Base-by-base conservation (phyloP, 2,888 invertebrate species). In the Cephus rjabovi region DNA sequence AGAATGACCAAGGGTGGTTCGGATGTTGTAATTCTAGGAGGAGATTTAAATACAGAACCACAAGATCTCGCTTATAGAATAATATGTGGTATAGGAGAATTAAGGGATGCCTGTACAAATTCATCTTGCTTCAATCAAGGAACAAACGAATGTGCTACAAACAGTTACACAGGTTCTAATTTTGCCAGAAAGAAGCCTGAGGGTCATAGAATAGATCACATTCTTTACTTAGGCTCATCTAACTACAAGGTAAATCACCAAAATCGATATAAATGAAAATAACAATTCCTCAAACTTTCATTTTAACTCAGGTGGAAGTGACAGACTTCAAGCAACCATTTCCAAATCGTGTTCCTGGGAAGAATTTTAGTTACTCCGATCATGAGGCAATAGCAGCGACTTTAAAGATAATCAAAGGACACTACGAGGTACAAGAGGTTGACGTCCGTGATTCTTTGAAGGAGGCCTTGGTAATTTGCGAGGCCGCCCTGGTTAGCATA, bases 31-130 rank as follows among this genome's bases (percentile, higher is more conserved):
- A 94, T 99, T 85, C 93, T 99, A 78, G 98, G 97, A 34, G 99
- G 99, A 2, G 99, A 99, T 93, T 94, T 99, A 76, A 99, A 99
- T 91, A 95, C 98, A 23, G 96, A 96, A 86, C 97, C 98, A 1
- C 94, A 94, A 35, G 98, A 98, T 91, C 93, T 98, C 82, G 95
- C 97, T 0, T 96, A 96, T 88, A 94, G 94, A 83, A 92, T 95
- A 78, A 92, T 95, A 78, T 89, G 93, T 77, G 93, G 94, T 86
- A 90, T 94, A 89, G 93, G 93, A 86, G 93, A 93, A 80, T 92
- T 95, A 86, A 87, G 84, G 31, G 95, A 95, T 89, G 91, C 93
- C 83, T 93, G 92, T 88, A 89, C 86, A 87, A 92, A 74, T 79
- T 85, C 75, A 78, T 81, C 83, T 30, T 34, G 30, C 11, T 83